Evolutionary conservation across 2,888 invertebrate genomes (phyloP).

Genomic region (Apamea sordens): DNA sequence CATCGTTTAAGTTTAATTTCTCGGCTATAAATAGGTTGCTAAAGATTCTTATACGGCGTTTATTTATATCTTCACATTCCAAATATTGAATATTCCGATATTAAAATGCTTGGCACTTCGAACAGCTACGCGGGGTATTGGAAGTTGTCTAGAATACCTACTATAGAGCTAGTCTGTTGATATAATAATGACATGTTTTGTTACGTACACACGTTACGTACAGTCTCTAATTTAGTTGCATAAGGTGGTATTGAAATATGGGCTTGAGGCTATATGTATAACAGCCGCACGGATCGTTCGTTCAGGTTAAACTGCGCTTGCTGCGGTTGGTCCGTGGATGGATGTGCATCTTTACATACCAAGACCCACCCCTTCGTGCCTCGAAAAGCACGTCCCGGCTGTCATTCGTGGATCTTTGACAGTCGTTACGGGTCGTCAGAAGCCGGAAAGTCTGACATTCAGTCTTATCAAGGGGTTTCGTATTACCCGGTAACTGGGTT

Average conservation of each 20-base stretch:
- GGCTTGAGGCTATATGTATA: too few species aligned
- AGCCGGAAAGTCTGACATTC: too few species aligned
- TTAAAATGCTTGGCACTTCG: slow-evolving; percentile 30
- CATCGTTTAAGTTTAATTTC: slow-evolving; percentile 6
- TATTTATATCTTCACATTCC: slow-evolving; percentile 33
- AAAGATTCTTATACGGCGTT: neutral
- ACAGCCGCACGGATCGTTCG: too few species aligned
- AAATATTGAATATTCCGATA: slow-evolving; percentile 28
- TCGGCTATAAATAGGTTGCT: neutral
- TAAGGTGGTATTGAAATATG: neutral
- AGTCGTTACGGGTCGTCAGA: too few species aligned
- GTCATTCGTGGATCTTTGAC: too few species aligned
- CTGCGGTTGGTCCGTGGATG: too few species aligned
- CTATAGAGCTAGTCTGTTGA: neutral
- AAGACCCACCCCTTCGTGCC: too few species aligned
- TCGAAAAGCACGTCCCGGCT: too few species aligned
- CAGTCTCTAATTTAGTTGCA: neutral
- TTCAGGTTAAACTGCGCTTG: too few species aligned
- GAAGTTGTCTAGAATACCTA: neutral
- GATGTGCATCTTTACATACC: too few species aligned
- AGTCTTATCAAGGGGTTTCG: too few species aligned
- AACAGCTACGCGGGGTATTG: neutral
- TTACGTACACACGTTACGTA: neutral
- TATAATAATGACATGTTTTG: neutral
- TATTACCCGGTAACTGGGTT: too few species aligned